Base-by-base conservation (phyloP, 2,113 vertebrate species). In the Scartelaos histophorus region DNA sequence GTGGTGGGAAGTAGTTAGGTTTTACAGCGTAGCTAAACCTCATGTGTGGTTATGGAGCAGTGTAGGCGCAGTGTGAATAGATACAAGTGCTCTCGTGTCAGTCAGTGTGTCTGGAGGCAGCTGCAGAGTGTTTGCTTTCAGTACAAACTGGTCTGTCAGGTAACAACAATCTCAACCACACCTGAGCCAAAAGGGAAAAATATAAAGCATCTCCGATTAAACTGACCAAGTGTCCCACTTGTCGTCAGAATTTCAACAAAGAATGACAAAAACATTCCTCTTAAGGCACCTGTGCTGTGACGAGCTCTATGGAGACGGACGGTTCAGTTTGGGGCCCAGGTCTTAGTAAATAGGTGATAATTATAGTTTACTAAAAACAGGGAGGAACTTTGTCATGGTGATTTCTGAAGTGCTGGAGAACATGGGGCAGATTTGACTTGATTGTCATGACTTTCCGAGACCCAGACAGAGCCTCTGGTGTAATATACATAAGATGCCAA, bases 121-220 rank as follows among this genome's bases (percentile, higher is more conserved):
- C 46, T 69, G 70, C 5, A 38, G 73, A 71, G 69, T 61, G 69
- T 80, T 74, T 62, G 76, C 68, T 45, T 38, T 85, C 65, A 78
- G 66, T 12, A 56, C 78, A 73, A 91, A 91, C 88, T 34, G 56
- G 90, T 90, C 58, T 46, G 66, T 56, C 72, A 6, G 66, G 83
- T 71, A 54, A 72, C 70, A 34, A 66, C 13, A 11, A 17, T 70
- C 58, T 75, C 86, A 75, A 68, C 35, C 61, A 29, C 15, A 62
- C 60, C 29, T 38, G 34, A 64, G 10, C 61, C 34, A 64, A 19
- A 12, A 1, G 11, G n/a, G 10, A 12, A 38, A 38, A 2, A 64
- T 19, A 61, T 29, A 29, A 29, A 72, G 15, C 72, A 66, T 46
- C 49, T 66, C 54, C 65, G 47, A 43, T 75, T 43, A 47, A 74